phyloP scores from a whole-genome alignment of 2,113 vertebrate genomes.

The Lasiurus cinereus region DNA sequence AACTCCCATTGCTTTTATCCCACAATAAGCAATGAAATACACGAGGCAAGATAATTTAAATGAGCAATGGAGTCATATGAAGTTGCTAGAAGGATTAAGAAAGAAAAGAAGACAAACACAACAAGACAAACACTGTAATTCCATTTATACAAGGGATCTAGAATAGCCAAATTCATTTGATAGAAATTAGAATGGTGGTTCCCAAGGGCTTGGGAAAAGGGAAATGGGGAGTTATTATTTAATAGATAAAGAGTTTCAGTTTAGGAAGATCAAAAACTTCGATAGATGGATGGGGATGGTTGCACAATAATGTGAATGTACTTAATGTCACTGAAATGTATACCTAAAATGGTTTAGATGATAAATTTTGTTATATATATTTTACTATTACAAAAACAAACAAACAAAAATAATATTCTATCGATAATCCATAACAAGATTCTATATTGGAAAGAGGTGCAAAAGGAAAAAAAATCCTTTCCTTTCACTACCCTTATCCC shows the following conservation, averaged over 20 bases:
- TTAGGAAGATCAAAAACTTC: neutral
- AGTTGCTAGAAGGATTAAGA: slow-evolving; percentile 14
- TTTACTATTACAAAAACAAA: neutral
- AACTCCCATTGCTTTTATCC: neutral
- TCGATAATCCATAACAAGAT: slow-evolving; percentile 21
- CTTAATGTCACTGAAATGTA: neutral
- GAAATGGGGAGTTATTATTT: neutral
- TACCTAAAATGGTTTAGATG: neutral
- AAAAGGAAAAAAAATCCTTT: neutral
- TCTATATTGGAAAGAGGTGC: neutral
- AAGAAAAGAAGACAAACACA: neutral
- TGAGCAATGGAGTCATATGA: neutral
- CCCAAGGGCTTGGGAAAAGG: neutral
- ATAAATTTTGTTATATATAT: neutral
- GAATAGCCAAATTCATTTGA: neutral
- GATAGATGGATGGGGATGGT: neutral
- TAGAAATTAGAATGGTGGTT: neutral
- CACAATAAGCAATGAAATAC: neutral
- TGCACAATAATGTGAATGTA: neutral
- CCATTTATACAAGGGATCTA: neutral
- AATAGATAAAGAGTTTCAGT: neutral
- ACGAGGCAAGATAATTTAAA: slow-evolving; percentile 7
- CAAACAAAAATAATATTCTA: neutral
- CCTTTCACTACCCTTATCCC: neutral
- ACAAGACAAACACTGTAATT: neutral